Conservation (phyloP, 1,140 invertebrate genomes). For the Aethina tumida region DNA sequence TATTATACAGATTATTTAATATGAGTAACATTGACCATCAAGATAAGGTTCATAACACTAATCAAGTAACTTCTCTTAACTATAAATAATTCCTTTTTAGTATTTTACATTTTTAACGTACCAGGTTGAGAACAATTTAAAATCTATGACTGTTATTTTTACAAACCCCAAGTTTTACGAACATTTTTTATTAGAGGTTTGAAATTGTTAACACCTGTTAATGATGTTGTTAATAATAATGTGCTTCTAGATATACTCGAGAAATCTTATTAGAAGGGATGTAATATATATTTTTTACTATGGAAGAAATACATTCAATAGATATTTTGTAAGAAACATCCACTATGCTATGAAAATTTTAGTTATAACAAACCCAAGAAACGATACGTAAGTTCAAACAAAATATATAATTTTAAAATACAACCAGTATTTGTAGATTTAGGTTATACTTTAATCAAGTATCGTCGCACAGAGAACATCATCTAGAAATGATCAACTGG, state of each 20-base stretch:
- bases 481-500: conserved; percentile 54
- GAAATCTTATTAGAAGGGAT: conserved; percentile 28
- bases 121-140: conserved; percentile 16
- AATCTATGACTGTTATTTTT: conserved; percentile 18
- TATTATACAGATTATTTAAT: conserved; percentile 17
- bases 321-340: conserved; percentile 28
- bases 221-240: too few relatives aligned
- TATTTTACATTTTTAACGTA: conserved; percentile 20
- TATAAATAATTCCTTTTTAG: conserved; percentile 9
- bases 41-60: conserved; percentile 15
- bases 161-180: conserved; percentile 18
- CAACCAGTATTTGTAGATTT: conserved; percentile 33
- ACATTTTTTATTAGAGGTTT: conserved; percentile 22
- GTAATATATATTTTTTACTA: conserved; percentile 32
- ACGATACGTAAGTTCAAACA: conserved; percentile 39
- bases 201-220: too few relatives aligned
- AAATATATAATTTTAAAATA: neutral
- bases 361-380: conserved; percentile 45
- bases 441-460: conserved; percentile 60
- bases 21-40: conserved; percentile 16
- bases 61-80: neutral
- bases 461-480: conserved; percentile 39
- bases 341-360: conserved; percentile 30
- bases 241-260: conserved; percentile 25
- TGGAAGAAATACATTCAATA: conserved; percentile 18